Percentiles rank a stretch among this genome's conserved stretches.
Evolutionary conservation across 2,888 invertebrate genomes (phyloP).

Genomic region (Lasioglossum vierecki): DNA sequence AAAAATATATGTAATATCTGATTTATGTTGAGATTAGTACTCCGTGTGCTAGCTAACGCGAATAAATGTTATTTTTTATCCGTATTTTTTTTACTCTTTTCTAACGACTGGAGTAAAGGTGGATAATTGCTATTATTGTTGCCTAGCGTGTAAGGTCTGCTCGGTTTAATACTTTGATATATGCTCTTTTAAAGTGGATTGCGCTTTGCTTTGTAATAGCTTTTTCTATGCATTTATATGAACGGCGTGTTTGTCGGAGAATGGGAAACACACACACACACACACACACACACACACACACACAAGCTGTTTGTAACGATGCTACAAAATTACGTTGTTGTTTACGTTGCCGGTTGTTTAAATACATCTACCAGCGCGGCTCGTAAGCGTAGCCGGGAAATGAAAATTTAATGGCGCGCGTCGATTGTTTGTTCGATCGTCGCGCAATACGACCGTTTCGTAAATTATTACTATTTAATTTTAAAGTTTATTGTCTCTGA

Average conservation of each 20-base stretch:
- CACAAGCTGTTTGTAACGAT: not conserved
- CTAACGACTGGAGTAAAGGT: not conserved
- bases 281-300: too few species aligned
- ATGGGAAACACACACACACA: too few species aligned
- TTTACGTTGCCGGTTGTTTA: not conserved
- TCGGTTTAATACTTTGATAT: not conserved
- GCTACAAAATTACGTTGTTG: not conserved
- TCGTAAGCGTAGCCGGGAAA: not conserved
- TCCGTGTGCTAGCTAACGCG: not conserved
- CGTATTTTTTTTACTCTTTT: not conserved
- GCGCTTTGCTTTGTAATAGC: not conserved
- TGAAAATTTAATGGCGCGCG: not conserved
- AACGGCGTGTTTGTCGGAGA: not conserved
- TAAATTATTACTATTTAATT: slow-evolving; percentile 3
- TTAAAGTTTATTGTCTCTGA: not conserved
- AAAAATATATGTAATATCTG: not conserved
- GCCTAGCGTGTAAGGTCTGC: not conserved
- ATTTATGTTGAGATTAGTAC: not conserved
- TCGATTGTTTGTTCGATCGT: slow-evolving; percentile 15
- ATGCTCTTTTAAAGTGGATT: not conserved
- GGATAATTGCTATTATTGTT: too few species aligned
- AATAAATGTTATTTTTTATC: not conserved
- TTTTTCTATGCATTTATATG: not conserved
- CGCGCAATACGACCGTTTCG: not conserved
- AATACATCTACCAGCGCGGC: not conserved